phyloP scores from a whole-genome alignment of 1,140 invertebrate genomes.

The Papilio glaucus region DNA sequence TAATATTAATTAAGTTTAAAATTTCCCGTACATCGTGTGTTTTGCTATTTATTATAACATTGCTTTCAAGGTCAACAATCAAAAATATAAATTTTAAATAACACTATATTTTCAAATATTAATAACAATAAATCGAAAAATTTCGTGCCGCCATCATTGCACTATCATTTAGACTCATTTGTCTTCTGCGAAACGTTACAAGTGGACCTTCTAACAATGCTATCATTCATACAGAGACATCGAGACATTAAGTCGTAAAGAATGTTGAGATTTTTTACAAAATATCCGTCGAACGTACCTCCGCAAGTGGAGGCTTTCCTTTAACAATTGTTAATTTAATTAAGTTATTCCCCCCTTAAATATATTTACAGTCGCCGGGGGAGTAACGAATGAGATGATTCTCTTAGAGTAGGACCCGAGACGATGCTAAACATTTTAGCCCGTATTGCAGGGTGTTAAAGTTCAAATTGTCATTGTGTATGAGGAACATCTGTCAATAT shows the following conservation, averaged over 20 bases:
- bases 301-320: background rate
- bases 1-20: no score
- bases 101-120: background rate
- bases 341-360: constrained; percentile 31
- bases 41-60: background rate
- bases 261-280: background rate
- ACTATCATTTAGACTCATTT: background rate
- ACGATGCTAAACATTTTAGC: constrained; percentile 6
- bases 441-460: background rate
- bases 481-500: background rate
- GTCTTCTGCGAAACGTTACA: background rate
- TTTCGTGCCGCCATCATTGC: background rate
- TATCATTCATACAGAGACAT: background rate
- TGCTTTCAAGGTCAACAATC: background rate
- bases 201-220: no score
- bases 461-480: background rate
- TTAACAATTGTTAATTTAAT: background rate
- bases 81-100: background rate
- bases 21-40: background rate
- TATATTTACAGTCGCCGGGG: constrained; percentile 52
- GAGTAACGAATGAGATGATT: constrained; percentile 45
- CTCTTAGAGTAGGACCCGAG: constrained; percentile 11
- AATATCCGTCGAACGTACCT: background rate
- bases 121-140: background rate
- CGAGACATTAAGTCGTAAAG: background rate